These are phyloP conservation scores for Climacteris rufus DNA, from an alignment of 2,113 vertebrate genomes.

Conservation along the genomic window DNA sequence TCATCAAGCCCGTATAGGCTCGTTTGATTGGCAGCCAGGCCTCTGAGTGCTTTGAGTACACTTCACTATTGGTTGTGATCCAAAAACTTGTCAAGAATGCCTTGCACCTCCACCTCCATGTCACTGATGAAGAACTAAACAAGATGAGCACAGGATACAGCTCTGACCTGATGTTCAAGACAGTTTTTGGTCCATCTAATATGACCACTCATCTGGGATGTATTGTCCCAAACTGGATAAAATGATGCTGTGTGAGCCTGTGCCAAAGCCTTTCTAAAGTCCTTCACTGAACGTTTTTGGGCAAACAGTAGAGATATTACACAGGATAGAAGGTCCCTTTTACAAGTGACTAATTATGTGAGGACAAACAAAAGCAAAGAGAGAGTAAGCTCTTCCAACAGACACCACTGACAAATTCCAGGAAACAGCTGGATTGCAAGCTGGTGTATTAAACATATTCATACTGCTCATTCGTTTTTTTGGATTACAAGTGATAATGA, in stretches of 20 bases:
- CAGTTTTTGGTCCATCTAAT: not conserved
- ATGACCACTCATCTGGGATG: not conserved
- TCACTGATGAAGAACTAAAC: not conserved
- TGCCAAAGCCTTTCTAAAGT: not conserved
- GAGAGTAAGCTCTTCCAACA: not conserved
- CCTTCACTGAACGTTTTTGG: not conserved
- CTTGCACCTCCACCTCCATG: not conserved
- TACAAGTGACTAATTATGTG: fast-evolving
- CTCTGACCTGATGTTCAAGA: not conserved
- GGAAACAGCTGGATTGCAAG: not conserved
- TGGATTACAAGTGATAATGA: not conserved
- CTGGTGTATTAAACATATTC: not conserved
- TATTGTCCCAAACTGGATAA: not conserved
- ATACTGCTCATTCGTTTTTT: not conserved
- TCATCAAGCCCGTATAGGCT: not conserved
- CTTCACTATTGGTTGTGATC: not conserved
- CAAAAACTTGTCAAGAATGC: not conserved
- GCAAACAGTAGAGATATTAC: not conserved
- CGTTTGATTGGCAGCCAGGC: not conserved
- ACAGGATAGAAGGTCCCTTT: not conserved
- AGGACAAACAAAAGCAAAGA: not conserved
- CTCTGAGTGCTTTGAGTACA: fast-evolving
- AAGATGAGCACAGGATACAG: not conserved
- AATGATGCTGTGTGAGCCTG: not conserved
- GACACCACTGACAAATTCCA: not conserved